Evolutionary conservation across 2,797 vertebrate species (phyloP).

Genomic region (Heteromormyrus szaboi): DNA sequence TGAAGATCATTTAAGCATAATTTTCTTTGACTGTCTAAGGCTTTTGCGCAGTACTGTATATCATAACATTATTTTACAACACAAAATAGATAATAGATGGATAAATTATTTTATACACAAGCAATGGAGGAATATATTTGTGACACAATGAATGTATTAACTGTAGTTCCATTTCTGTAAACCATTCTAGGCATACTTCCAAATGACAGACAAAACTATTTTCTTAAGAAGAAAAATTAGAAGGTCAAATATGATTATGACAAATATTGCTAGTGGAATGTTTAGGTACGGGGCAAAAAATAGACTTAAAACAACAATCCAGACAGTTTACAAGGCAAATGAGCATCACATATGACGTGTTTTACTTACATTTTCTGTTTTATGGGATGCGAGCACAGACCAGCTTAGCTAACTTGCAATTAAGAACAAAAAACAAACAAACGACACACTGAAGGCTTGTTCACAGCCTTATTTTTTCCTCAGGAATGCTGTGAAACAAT

Average conservation of each 20-base stretch:
- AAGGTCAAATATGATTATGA: slow-evolving; percentile 1
- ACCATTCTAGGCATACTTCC: not conserved
- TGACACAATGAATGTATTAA: not conserved
- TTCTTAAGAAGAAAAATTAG: slow-evolving; percentile 1
- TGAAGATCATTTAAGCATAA: not conserved
- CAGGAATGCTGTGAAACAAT: slow-evolving; percentile 39
- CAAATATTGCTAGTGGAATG: slow-evolving; percentile 11
- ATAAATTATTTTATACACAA: not conserved
- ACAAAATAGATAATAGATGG: not conserved
- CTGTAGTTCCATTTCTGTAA: not conserved
- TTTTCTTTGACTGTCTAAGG: not conserved
- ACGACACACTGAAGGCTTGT: slow-evolving; percentile 56
- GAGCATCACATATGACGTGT: not conserved
- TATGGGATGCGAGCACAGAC: slow-evolving; percentile 29
- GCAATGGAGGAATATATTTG: not conserved
- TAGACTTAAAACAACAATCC: not conserved
- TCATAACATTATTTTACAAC: not conserved
- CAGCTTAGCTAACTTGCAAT: slow-evolving; percentile 57
- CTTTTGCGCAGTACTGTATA: not conserved
- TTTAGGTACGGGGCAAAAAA: not conserved
- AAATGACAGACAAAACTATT: not conserved
- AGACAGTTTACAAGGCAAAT: not conserved
- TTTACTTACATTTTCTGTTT: slow-evolving; percentile 4
- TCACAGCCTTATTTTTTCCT: slow-evolving; percentile 44
- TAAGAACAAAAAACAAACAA: slow-evolving; percentile 54